Evolutionary conservation across 2,113 vertebrate species (phyloP), one percentile per base, ranked within the genome.

Genomic region (Pelecanoides urinatrix): DNA sequence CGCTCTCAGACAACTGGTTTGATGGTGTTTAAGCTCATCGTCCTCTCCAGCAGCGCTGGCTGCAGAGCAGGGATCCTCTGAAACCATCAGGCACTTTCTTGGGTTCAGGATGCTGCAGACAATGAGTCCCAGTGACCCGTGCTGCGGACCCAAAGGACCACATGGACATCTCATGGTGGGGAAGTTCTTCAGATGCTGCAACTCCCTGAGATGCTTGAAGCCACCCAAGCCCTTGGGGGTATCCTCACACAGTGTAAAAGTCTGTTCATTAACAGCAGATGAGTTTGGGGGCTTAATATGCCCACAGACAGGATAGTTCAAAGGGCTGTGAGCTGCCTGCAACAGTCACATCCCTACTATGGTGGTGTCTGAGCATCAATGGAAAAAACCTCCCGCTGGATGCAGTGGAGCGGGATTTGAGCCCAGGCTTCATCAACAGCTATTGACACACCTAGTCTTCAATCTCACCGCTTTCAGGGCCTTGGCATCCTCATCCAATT

Each of bases 301-400:
- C 11, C 16, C 61, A 20, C 49, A 49, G 67, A 53, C 15, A 50
- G 20, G 30, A 20, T 15, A 55, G 20, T 16, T 94, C 53, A 44
- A 65, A 50, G 29, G 32, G 47, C 82, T 8, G 3, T 20, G 56
- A 78, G 72, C 25, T 74, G 18, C 68, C 44, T 45, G 19, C 53
- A 27, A 1, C 8, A 7, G 21, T 66, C 53, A 29, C 6, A 0
- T 17, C 11, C 17, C 47, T 2, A 1, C 15, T 42, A 6, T 3
- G 3, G 62, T 38, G 25, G 34, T 19, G 6, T 7, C 63, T 52
- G 42, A 74, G 61, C 72, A 50, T 7, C 44, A 5, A 11, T 5
- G 30, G 67, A 26, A 77, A 29, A 29, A 4, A 4, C 4, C 12
- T 86, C 49, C 7, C 0, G 0, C 0, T 22, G 47, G 23, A 4